Evolutionary conservation across 2,113 vertebrate species (phyloP), one percentile per base, ranked within the genome.

Genomic region (Saiga tatarica): DNA sequence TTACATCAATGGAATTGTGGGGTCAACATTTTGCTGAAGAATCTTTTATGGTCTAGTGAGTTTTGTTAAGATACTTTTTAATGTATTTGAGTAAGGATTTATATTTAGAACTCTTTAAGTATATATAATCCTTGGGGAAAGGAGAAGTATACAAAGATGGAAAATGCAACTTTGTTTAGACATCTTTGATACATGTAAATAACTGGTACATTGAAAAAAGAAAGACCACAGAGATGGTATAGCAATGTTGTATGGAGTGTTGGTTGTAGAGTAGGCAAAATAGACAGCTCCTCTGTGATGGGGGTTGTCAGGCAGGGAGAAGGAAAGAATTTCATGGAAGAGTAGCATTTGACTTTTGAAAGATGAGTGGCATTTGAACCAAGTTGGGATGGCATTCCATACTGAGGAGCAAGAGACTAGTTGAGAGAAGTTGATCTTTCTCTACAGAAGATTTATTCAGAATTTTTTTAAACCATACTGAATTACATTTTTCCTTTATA

Each of bases 1-100:
- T 90, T 86, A 42, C 5, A 92, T 89, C 26, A 67, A 0, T 89
- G 57, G 78, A 85, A 92, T 85, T 92, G 87, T 42, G 89, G 2
- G 30, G 23, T 53, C 52, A 14, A 23, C 50, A 42, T 95, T 92
- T 92, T 95, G 55, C 25, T 92, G 28, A 93, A 55, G 42, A 95
- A 39, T 95, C 45, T 95, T 88, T 88, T 78, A 57, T 12, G 25
- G 57, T 92, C 55, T 36, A 83, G 53, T 93, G 76, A 94, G 74
- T 92, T 87, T 94, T 94, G 52, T 87, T 94, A 57, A 82, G 62
- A 17, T 14, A 79, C 17, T 83, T 87, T 91, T 87, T 91, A 83
- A 84, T 96, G 62, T 45, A 53, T 94, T 67, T 3, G 15, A 42
- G 21, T 91, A 71, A 81, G 87, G 52, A 83, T 91, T 79, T 94